phyloP scores from a whole-genome alignment of 2,113 vertebrate species.

The Porphyrio hochstetteri region DNA sequence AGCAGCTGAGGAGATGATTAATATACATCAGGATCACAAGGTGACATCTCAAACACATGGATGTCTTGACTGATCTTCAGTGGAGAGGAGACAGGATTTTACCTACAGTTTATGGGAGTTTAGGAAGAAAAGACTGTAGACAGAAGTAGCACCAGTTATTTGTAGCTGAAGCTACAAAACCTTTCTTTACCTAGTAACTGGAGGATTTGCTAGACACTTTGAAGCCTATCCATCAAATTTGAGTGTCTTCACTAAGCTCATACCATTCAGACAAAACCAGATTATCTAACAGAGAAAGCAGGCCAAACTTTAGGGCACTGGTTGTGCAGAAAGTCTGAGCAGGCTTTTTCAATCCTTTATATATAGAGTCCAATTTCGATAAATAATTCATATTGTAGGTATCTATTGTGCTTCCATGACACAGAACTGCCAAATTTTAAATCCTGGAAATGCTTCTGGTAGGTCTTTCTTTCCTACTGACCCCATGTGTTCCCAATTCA shows the following conservation, averaged over 20 bases:
- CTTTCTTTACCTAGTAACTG: background rate
- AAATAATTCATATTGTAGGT: background rate
- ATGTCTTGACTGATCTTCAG: background rate
- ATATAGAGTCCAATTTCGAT: background rate
- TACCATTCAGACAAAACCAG: background rate
- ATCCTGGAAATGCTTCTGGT: background rate
- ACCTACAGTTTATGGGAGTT: background rate
- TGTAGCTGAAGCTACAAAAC: background rate
- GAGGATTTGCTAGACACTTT: background rate
- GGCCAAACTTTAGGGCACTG: background rate
- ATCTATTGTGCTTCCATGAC: background rate
- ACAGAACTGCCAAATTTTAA: background rate
- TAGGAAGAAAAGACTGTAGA: background rate
- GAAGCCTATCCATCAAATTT: background rate
- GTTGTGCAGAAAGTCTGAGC: background rate
- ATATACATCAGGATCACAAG: background rate
- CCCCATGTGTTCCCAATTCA: background rate
- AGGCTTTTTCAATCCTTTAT: background rate
- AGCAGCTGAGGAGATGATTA: background rate
- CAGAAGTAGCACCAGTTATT: background rate
- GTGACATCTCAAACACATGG: background rate
- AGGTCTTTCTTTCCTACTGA: background rate
- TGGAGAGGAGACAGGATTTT: background rate
- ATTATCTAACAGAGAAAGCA: background rate
- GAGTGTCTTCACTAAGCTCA: background rate